Evolutionary conservation across 2,113 vertebrate genomes (phyloP).

Genomic region (Pycnonotus jocosus): DNA sequence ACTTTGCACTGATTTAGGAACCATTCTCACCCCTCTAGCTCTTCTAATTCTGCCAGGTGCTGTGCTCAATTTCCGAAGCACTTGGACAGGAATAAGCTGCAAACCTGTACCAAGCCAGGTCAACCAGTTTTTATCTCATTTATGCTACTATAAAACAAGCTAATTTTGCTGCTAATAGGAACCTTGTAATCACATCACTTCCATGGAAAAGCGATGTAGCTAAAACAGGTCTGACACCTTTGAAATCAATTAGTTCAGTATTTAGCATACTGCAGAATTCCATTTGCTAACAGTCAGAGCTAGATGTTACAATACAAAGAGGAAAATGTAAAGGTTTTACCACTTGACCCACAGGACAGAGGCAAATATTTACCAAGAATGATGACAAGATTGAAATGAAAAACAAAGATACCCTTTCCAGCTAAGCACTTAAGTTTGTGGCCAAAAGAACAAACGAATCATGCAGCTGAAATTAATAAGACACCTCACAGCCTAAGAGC

Average conservation of each 20-base stretch:
- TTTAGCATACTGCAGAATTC: background rate
- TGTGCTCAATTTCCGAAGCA: background rate
- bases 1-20: background rate
- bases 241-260: background rate
- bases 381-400: background rate
- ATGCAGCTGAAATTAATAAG: background rate
- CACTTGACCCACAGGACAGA: background rate
- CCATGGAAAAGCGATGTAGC: background rate
- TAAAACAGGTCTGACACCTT: background rate
- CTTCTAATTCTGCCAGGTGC: background rate
- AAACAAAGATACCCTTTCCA: background rate
- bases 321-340: background rate
- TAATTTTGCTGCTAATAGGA: background rate
- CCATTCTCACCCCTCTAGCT: background rate
- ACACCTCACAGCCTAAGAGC: background rate
- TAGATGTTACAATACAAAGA: background rate
- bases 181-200: background rate
- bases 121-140: background rate
- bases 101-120: background rate
- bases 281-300: background rate
- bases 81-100: background rate
- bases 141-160: background rate
- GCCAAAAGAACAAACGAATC: background rate
- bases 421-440: background rate
- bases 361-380: background rate